Evolutionary conservation across 2,113 vertebrate species (phyloP).

Genomic region (Naja naja): DNA sequence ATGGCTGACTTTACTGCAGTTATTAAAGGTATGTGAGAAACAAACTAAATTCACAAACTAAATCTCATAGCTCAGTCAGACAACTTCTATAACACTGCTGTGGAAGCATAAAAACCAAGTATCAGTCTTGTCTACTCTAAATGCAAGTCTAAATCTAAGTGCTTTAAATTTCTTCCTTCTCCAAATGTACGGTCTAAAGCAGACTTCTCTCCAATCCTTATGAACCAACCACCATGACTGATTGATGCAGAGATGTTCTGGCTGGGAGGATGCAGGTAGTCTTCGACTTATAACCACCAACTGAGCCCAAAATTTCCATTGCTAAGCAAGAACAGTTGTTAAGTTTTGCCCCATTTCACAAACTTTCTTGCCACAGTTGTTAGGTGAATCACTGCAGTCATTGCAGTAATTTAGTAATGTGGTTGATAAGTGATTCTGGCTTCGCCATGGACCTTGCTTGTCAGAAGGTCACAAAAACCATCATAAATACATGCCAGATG

Average conservation of each 20-base stretch:
- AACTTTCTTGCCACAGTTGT: not conserved
- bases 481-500: not conserved
- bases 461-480: not conserved
- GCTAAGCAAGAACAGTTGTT: too few species aligned
- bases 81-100: not conserved
- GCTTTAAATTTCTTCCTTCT: not conserved
- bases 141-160: not conserved
- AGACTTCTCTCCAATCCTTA: not conserved
- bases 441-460: not conserved
- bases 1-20: not conserved
- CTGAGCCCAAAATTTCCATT: not conserved
- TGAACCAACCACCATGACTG: not conserved
- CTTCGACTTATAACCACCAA: not conserved
- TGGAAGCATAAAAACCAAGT: not conserved
- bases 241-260: not conserved
- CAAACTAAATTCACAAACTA: not conserved
- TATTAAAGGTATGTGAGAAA: not conserved
- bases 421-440: not conserved
- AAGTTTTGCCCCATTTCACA: not conserved
- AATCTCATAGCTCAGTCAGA: not conserved
- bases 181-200: not conserved
- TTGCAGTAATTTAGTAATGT: not conserved
- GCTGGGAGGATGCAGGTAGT: not conserved
- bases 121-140: not conserved
- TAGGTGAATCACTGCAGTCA: not conserved